Percentiles rank a stretch among this genome's conserved stretches.
These are phyloP conservation scores for Erpornis zantholeuca DNA, from an alignment of 2,113 vertebrate species.

Conservation along the genomic window DNA sequence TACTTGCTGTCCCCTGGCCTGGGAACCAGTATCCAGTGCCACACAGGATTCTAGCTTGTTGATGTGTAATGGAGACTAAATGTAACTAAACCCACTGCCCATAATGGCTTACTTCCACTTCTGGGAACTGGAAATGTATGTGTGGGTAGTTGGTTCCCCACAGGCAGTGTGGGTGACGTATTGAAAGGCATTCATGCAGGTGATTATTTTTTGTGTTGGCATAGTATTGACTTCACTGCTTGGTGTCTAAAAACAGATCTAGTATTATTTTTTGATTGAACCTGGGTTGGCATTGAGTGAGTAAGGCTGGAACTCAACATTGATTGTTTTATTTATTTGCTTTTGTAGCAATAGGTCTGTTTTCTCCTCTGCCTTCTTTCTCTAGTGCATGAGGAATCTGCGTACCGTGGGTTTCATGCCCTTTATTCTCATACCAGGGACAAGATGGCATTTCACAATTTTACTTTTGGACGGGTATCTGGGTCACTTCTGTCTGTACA, in stretches of 20 bases:
- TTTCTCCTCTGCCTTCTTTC: background rate
- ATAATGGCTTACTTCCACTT: background rate
- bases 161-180: background rate
- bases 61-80: background rate
- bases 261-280: background rate
- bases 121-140: background rate
- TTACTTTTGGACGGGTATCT: background rate
- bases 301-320: background rate
- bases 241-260: background rate
- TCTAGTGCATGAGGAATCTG: background rate
- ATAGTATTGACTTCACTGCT: background rate
- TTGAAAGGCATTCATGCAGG: background rate
- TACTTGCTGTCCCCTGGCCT: background rate
- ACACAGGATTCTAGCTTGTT: background rate
- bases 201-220: background rate
- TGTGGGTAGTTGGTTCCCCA: background rate
- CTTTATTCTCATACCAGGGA: background rate
- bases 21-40: background rate
- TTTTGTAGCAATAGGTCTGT: background rate
- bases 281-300: rapidly evolving
- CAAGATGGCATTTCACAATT: background rate
- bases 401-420: background rate
- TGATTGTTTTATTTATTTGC: background rate
- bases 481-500: background rate
- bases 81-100: background rate